Conservation (phyloP, 1,140 invertebrate species). For the Drosophila murphyi region DNA sequence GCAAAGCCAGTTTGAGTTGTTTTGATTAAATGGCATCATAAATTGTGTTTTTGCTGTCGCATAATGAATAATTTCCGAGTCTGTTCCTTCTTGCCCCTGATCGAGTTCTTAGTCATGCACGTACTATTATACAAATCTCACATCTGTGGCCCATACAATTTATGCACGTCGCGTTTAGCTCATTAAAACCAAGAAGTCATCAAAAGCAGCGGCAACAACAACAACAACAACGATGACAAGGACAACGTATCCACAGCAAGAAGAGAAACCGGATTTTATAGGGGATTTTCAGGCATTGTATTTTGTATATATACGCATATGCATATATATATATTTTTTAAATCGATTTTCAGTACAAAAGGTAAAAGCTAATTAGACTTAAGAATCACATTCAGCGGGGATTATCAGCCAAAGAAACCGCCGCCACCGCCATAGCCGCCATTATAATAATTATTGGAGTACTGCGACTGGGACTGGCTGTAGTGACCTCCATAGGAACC, state of each 20-base stretch:
- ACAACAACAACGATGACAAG: slow-evolving; percentile 56
- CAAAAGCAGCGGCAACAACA: neutral
- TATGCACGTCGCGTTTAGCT: slow-evolving; percentile 67
- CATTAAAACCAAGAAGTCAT: slow-evolving; percentile 50
- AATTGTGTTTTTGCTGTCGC: slow-evolving; percentile 21
- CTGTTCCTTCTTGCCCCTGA: neutral
- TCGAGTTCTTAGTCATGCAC: slow-evolving; percentile 57
- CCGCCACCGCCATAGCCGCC: slow-evolving; percentile 54
- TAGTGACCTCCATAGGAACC: slow-evolving; percentile 72
- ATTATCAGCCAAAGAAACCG: slow-evolving; percentile 60
- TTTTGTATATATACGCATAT: slow-evolving; percentile 23
- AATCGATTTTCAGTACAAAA: slow-evolving; percentile 47
- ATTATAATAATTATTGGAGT: slow-evolving; percentile 65
- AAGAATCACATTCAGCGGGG: slow-evolving; percentile 33
- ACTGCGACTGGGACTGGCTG: slow-evolving; percentile 72
- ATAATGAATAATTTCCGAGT: slow-evolving; percentile 24
- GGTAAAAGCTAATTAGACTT: slow-evolving; percentile 45
- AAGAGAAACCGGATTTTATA: slow-evolving; percentile 63
- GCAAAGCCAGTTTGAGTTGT: neutral
- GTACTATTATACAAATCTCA: slow-evolving; percentile 50
- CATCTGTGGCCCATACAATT: slow-evolving; percentile 65
- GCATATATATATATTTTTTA: slow-evolving; percentile 35
- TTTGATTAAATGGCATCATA: slow-evolving; percentile 14
- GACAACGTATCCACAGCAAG: slow-evolving; percentile 42
- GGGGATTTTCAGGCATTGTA: slow-evolving; percentile 18